phyloP scores from a whole-genome alignment of 2,113 vertebrate genomes.

The Marcusenius ussheri region DNA sequence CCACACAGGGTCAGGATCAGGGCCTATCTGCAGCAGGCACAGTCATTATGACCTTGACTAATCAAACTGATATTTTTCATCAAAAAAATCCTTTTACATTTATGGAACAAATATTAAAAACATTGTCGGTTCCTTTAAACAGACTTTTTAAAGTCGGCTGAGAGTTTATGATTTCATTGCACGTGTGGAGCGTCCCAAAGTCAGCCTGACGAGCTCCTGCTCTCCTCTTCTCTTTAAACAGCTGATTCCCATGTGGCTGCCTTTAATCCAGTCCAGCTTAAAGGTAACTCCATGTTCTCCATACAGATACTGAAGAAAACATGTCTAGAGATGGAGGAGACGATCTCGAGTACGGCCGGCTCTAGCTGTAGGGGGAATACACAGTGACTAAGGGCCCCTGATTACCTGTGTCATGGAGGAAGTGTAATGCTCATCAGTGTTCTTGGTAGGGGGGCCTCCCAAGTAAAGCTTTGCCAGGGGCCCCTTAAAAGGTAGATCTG shows the following conservation, averaged over 20 bases:
- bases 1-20: not conserved
- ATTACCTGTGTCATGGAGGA: not conserved
- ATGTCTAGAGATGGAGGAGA: not conserved
- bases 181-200: not conserved
- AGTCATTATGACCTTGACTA: not conserved
- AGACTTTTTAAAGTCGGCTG: not conserved
- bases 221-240: conserved; percentile 49
- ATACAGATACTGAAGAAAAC: not conserved
- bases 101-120: not conserved
- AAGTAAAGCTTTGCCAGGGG: too few species aligned
- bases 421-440: not conserved
- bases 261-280: conserved; percentile 96
- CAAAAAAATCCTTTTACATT: not conserved
- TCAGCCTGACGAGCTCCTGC: not conserved
- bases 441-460: not conserved
- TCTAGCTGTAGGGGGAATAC: not conserved
- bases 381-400: not conserved
- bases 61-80: not conserved
- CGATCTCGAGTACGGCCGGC: not conserved
- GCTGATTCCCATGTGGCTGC: conserved; percentile 98
- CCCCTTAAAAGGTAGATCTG: too few species aligned
- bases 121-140: not conserved
- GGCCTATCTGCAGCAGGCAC: not conserved
- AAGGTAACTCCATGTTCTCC: conserved; percentile 66
- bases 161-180: not conserved